Conservation (phyloP, 2,888 invertebrate genomes). For the Napeogenes inachia region DNA sequence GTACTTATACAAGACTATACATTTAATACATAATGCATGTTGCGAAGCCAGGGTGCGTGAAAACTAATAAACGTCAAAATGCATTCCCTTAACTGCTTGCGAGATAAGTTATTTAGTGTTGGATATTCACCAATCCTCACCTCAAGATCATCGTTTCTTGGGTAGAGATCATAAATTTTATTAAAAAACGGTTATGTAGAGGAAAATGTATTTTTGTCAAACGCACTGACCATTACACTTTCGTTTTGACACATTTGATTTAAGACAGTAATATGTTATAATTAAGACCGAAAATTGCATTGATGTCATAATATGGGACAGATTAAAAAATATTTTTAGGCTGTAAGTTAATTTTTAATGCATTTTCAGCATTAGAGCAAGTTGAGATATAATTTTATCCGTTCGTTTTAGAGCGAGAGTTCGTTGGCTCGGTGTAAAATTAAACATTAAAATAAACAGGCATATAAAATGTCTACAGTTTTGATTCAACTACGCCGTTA, state of each 20-base stretch:
- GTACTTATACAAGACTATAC: constrained; percentile 50
- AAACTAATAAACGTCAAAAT: constrained; percentile 51
- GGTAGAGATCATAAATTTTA: constrained; percentile 20
- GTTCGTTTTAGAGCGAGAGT: constrained; percentile 38
- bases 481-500: constrained; percentile 52
- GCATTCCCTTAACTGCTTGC: constrained; percentile 40
- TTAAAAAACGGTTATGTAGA: constrained; percentile 25
- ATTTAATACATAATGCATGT: constrained; percentile 46
- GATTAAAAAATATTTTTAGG: constrained; percentile 31
- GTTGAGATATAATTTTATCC: constrained; percentile 43
- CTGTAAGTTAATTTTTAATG: constrained; percentile 37
- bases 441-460: constrained; percentile 73
- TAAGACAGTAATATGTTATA: constrained; percentile 21
- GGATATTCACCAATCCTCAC: constrained; percentile 31
- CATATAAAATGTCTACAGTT: constrained; percentile 64
- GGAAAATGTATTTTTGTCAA: constrained; percentile 29
- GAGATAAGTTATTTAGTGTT: constrained; percentile 35
- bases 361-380: constrained; percentile 38
- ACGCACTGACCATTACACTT: constrained; percentile 32
- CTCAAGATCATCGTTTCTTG: constrained; percentile 20
- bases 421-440: constrained; percentile 72
- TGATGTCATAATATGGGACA: constrained; percentile 30
- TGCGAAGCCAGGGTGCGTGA: constrained; percentile 51
- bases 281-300: constrained; percentile 29
- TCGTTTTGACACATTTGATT: constrained; percentile 19